These are phyloP conservation scores for Drosophila ochracea DNA, from an alignment of 2,888 invertebrate species.

Conservation along the genomic window DNA sequence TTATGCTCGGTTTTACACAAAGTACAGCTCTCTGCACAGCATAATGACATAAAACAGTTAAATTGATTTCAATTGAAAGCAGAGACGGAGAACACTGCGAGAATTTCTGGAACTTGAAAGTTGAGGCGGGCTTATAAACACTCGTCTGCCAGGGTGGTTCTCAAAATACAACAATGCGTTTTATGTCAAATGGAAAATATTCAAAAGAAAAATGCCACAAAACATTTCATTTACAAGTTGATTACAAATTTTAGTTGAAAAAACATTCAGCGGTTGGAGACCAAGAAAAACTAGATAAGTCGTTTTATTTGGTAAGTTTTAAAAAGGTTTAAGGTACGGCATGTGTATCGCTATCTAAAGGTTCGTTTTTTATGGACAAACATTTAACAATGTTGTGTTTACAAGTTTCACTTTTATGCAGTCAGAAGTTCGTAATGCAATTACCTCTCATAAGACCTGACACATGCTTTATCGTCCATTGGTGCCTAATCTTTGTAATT, in stretches of 20 bases:
- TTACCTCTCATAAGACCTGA: neutral
- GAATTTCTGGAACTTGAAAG: conserved; percentile 19
- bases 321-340: neutral
- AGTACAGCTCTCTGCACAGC: conserved; percentile 16
- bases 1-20: neutral
- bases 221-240: neutral
- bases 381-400: neutral
- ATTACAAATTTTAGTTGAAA: conserved; percentile 3
- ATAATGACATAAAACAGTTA: conserved; percentile 58
- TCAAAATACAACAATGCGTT: neutral
- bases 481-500: neutral
- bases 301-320: conserved; percentile 2
- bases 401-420: neutral
- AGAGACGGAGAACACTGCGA: conserved; percentile 17
- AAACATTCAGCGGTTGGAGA: neutral
- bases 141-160: neutral
- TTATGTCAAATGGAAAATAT: conserved; percentile 1
- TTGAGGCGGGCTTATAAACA: neutral
- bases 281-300: neutral
- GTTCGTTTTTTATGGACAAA: neutral
- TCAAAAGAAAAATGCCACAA: neutral
- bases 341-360: neutral
- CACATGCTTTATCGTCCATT: conserved; percentile 11
- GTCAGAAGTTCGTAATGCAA: neutral
- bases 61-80: conserved; percentile 77